Conservation (phyloP, 2,888 invertebrate species). For the Caenorhabditis virilis region DNA sequence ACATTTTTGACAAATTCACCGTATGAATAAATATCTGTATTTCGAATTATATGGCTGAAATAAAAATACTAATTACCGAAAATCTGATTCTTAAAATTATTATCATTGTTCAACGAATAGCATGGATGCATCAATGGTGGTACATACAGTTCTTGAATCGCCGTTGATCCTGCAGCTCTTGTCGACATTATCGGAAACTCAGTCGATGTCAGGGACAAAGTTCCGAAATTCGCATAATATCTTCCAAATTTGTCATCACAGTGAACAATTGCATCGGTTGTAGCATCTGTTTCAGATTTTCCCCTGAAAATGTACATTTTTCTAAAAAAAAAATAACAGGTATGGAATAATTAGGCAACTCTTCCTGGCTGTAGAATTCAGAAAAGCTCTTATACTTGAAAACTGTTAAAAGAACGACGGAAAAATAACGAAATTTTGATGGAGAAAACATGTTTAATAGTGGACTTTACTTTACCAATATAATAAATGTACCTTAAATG, state of each 20-base stretch:
- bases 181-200: slow-evolving; percentile 29
- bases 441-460: too few relatives aligned
- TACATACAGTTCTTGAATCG: background rate
- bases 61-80: slow-evolving; percentile 5
- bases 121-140: slow-evolving; percentile 24
- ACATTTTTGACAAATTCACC: slow-evolving; percentile 11
- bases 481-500: too few relatives aligned
- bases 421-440: too few relatives aligned
- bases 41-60: background rate
- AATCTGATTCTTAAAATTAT: slow-evolving; percentile 27
- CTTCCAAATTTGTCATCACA: slow-evolving; percentile 23
- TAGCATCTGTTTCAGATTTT: too few relatives aligned
- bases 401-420: too few relatives aligned
- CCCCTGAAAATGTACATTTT: too few relatives aligned
- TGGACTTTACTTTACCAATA: too few relatives aligned
- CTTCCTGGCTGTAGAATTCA: too few relatives aligned
- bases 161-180: background rate
- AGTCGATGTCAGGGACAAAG: background rate
- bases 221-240: slow-evolving; percentile 8
- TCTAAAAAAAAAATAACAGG: too few relatives aligned
- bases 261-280: too few relatives aligned
- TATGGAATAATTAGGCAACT: too few relatives aligned
- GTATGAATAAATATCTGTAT: slow-evolving; percentile 16
- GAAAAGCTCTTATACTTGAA: too few relatives aligned
- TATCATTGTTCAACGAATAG: slow-evolving; percentile 15